Conservation (phyloP, 2,113 vertebrate genomes). For the Meleagris gallopavo region DNA sequence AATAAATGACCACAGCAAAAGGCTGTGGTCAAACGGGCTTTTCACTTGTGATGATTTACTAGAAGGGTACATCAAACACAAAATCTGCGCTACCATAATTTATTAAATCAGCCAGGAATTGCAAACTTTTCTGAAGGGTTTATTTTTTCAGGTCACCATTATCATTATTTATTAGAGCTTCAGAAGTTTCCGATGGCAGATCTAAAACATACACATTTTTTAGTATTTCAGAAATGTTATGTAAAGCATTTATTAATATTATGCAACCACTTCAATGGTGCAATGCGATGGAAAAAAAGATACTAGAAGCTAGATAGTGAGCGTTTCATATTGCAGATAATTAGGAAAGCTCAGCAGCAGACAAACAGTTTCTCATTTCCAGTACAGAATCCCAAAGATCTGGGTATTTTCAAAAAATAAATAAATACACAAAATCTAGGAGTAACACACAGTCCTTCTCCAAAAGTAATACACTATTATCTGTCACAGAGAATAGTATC, state of each 20-base stretch:
- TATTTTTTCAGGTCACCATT: not conserved
- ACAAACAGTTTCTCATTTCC: not conserved
- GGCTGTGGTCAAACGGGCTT: no score
- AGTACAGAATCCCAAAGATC: not conserved
- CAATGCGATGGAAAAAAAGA: not conserved
- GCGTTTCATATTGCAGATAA: not conserved
- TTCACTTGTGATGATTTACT: not conserved
- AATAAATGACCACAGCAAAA: not conserved
- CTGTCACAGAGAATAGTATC: not conserved
- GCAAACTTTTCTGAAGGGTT: not conserved
- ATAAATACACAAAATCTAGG: not conserved
- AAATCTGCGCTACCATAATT: not conserved
- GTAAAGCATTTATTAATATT: slow-evolving; percentile 9
- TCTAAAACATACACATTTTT: not conserved
- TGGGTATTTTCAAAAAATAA: not conserved
- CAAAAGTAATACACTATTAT: not conserved
- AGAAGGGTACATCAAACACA: not conserved
- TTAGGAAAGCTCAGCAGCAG: not conserved
- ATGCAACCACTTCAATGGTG: not conserved
- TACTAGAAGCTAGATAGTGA: not conserved
- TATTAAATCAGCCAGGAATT: not conserved
- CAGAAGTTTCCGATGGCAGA: not conserved
- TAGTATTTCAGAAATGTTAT: slow-evolving; percentile 4
- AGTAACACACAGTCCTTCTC: not conserved
- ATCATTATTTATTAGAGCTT: not conserved